A percentile compares a stretch with the other conserved stretches of the same genome.
phyloP scores from a whole-genome alignment of 2,888 invertebrate genomes.

The Minunthozetes semirufus region DNA sequence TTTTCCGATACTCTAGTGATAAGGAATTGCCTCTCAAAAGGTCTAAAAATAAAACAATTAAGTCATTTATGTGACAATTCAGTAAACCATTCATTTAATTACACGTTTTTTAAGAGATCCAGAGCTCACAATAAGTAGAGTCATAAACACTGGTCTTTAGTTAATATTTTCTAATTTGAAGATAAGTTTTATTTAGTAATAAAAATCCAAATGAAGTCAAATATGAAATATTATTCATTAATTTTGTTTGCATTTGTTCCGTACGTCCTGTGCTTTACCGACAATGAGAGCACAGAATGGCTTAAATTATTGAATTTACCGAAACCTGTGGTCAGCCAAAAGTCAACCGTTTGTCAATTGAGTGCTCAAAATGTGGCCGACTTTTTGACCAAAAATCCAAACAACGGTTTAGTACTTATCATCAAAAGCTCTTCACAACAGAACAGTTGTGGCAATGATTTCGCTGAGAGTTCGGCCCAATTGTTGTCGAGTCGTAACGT shows the following conservation, averaged over 20 bases:
- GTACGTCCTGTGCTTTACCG: not conserved
- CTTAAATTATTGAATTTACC: conserved; percentile 15
- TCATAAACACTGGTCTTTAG: not conserved
- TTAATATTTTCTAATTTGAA: not conserved
- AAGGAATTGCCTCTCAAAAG: not conserved
- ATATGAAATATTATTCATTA: not conserved
- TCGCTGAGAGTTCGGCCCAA: not conserved
- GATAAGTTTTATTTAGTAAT: not conserved
- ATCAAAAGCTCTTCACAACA: not conserved
- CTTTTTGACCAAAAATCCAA: not conserved
- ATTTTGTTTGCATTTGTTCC: not conserved
- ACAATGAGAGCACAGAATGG: conserved; percentile 9
- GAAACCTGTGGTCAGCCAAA: not conserved
- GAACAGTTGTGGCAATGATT: not conserved
- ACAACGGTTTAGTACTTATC: not conserved
- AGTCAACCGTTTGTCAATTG: not conserved
- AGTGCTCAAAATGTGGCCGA: not conserved
- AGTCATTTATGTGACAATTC: not conserved
- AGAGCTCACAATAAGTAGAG: not conserved
- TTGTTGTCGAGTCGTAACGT: conserved; percentile 11
- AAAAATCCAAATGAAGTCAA: not conserved
- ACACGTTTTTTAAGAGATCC: not conserved
- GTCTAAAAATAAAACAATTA: not conserved
- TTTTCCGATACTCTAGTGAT: not conserved
- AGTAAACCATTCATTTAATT: conserved; percentile 8